Percentiles rank a stretch among this genome's conserved stretches.
phyloP scores from a whole-genome alignment of 2,113 vertebrate genomes.

The Callorhinus ursinus region DNA sequence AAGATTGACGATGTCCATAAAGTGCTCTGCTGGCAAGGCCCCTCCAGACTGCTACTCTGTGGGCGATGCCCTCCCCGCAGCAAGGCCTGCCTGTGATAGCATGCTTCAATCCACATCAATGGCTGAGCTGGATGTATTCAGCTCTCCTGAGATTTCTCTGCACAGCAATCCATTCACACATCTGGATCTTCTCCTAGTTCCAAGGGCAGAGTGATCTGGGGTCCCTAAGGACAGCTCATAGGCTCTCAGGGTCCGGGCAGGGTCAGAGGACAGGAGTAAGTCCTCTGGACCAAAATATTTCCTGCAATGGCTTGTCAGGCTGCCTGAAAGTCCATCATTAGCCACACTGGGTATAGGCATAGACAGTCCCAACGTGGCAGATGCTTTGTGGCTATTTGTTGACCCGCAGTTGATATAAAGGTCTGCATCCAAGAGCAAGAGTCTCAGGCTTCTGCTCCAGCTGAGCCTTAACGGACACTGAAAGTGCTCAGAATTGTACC shows the following conservation, averaged over 20 bases:
- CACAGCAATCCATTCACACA: neutral
- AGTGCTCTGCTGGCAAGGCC: neutral
- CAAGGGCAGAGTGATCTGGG: neutral
- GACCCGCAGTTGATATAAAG: neutral
- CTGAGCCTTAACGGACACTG: neutral
- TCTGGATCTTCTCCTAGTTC: neutral
- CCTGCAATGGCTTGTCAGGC: neutral
- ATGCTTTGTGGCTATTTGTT: no score
- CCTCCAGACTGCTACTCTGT: neutral
- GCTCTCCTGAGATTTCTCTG: neutral
- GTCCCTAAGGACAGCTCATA: neutral
- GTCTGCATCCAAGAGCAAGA: neutral
- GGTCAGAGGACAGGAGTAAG: neutral
- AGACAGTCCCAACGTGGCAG: rapidly evolving
- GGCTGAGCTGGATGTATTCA: neutral
- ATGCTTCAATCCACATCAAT: neutral
- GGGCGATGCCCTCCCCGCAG: neutral
- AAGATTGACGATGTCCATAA: neutral
- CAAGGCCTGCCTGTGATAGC: neutral
- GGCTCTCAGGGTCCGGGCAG: neutral
- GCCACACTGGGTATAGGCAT: neutral
- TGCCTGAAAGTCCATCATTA: neutral
- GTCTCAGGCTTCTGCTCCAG: neutral
- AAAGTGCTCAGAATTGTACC: neutral
- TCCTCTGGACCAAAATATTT: neutral